Evolutionary conservation across 2,113 vertebrate genomes (phyloP).

Genomic region (Lycaon pictus): DNA sequence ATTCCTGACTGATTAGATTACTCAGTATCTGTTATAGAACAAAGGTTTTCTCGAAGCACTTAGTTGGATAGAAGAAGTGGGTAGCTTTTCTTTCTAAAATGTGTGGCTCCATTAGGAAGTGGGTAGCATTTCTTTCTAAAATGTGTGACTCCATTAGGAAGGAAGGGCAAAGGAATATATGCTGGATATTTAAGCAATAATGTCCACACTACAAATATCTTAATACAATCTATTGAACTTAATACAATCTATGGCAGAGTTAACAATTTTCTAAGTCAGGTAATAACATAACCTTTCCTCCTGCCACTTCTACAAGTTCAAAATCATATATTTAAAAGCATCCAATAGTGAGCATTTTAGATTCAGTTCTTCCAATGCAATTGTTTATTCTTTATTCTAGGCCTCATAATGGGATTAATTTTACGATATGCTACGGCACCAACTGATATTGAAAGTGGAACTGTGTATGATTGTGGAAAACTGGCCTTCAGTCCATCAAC

Average conservation of each 20-base stretch:
- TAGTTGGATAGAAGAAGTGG: neutral
- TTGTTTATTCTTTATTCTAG: conserved; percentile 80
- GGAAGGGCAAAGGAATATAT: neutral
- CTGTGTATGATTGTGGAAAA: conserved; percentile 86
- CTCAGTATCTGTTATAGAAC: neutral
- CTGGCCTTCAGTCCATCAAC: conserved; percentile 84
- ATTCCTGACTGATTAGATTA: neutral
- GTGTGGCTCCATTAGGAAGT: neutral
- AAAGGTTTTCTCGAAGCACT: neutral
- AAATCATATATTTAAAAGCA: neutral
- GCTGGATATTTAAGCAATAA: neutral
- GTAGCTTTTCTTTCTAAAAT: neutral
- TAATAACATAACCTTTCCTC: neutral
- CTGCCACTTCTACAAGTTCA: neutral
- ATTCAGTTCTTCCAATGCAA: neutral
- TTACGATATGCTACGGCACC: conserved; percentile 87
- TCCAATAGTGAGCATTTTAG: neutral
- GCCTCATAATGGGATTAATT: conserved; percentile 90
- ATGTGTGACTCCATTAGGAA: neutral
- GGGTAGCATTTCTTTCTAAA: neutral
- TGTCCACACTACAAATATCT: neutral
- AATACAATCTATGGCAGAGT: neutral
- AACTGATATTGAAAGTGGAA: conserved; percentile 80
- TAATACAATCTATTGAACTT: neutral
- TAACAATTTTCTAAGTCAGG: neutral